phyloP scores from a whole-genome alignment of 2,797 vertebrate species.

The Perodicticus potto region DNA sequence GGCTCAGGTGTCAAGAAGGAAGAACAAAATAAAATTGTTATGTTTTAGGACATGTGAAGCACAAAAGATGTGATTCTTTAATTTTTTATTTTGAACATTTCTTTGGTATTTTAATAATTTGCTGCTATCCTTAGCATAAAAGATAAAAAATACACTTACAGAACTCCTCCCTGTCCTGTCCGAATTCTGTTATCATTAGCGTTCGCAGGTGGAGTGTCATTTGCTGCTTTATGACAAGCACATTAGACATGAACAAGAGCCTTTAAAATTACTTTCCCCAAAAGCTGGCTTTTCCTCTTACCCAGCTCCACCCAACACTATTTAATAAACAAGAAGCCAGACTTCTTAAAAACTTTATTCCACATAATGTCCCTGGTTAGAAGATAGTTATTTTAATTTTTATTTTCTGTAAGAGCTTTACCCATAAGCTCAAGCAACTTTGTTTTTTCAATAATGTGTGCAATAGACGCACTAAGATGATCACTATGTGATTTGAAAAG shows the following conservation, averaged over 20 bases:
- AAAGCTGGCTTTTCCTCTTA: neutral
- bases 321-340: conserved; percentile 20
- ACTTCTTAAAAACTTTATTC: neutral
- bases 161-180: neutral
- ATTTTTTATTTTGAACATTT: conserved; percentile 1
- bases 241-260: neutral
- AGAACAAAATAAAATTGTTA: neutral
- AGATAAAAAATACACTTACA: neutral
- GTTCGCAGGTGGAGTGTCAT: neutral
- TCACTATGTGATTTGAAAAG: neutral
- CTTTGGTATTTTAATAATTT: conserved; percentile 13
- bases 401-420: neutral
- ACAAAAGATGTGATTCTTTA: neutral
- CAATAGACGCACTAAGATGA: neutral
- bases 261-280: neutral
- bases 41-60: neutral
- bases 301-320: neutral
- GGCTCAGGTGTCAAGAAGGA: neutral
- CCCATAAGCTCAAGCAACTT: neutral
- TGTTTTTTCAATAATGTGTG: neutral
- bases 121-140: neutral
- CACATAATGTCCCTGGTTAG: neutral
- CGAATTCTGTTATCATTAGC: neutral
- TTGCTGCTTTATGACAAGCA: neutral
- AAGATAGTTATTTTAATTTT: neutral